Percentiles rank a stretch among this genome's conserved stretches.
Evolutionary conservation across 2,888 invertebrate species (phyloP).

Genomic region (Lampropteryx suffumata): DNA sequence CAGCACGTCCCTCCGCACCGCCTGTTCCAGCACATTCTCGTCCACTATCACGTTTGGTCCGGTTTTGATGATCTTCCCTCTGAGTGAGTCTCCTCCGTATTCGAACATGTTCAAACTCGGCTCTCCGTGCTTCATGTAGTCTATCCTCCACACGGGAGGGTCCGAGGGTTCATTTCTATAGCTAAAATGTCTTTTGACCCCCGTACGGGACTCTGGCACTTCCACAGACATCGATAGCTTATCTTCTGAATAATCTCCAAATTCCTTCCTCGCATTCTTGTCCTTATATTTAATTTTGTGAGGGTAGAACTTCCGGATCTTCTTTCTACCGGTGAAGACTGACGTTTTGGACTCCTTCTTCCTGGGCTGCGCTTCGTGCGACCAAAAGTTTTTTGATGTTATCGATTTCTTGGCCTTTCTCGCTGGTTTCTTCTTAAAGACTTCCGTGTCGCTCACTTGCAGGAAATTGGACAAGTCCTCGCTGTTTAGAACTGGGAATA

Average conservation of each 20-base stretch:
- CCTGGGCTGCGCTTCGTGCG: constrained; percentile 30
- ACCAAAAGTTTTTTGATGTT: constrained; percentile 34
- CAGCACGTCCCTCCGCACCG: constrained; percentile 54
- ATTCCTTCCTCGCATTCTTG: constrained; percentile 40
- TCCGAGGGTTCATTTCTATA: constrained; percentile 51
- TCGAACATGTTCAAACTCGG: constrained; percentile 56
- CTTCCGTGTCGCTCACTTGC: constrained; percentile 46
- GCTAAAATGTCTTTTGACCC: constrained; percentile 43
- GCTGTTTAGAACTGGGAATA: constrained; percentile 60
- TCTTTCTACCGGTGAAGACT: constrained; percentile 55
- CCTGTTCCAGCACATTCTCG: constrained; percentile 46
- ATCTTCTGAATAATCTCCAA: constrained; percentile 56
- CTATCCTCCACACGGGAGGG: constrained; percentile 67
- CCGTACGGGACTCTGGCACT: constrained; percentile 45
- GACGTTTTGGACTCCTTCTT: constrained; percentile 39
- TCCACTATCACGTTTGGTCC: constrained; percentile 52
- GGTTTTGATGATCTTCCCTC: constrained; percentile 56
- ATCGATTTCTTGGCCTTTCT: constrained; percentile 24
- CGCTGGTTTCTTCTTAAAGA: constrained; percentile 29
- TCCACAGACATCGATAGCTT: constrained; percentile 68
- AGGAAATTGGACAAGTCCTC: constrained; percentile 63
- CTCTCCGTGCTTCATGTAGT: constrained; percentile 71
- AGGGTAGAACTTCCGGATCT: constrained; percentile 68
- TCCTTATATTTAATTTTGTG: constrained; percentile 73
- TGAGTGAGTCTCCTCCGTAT: constrained; percentile 45